Percentiles rank a stretch among this genome's conserved stretches.
Evolutionary conservation across 2,797 vertebrate genomes (phyloP).

Genomic region (Halcyon chelicuti): DNA sequence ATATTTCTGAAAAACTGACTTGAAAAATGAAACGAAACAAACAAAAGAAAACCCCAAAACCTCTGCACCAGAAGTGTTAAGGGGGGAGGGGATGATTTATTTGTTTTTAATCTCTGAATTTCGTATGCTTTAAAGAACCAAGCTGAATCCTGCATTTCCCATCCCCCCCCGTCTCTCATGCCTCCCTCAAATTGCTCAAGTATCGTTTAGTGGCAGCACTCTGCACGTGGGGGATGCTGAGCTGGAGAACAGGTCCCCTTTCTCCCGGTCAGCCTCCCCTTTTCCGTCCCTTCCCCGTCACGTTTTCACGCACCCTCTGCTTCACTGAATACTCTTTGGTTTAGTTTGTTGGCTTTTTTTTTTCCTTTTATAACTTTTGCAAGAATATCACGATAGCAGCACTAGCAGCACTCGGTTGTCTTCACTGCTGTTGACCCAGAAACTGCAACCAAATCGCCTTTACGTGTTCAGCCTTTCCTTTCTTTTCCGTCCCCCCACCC

Average conservation of each 20-base stretch:
- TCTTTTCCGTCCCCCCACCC: background rate
- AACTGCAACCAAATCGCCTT: conserved; percentile 44
- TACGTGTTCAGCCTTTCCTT: conserved; percentile 17
- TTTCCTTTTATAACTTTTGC: conserved; percentile 69
- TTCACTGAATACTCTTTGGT: conserved; percentile 92
- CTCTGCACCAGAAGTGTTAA: conserved; percentile 80
- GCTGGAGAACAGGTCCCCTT: background rate
- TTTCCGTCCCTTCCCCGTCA: background rate
- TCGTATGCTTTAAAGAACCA: conserved; percentile 56
- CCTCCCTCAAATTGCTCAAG: conserved; percentile 51
- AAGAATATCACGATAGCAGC: conserved; percentile 86
- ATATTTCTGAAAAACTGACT: conserved; percentile 79
- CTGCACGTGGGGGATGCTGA: conserved; percentile 21
- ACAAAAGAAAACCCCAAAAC: conserved; percentile 57
- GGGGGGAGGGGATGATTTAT: conserved; percentile 8
- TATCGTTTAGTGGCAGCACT: conserved; percentile 52
- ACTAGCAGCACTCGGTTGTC: conserved; percentile 83
- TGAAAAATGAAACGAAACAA: conserved; percentile 65
- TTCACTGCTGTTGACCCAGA: conserved; percentile 58
- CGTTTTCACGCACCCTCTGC: conserved; percentile 22
- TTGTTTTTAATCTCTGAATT: conserved; percentile 6
- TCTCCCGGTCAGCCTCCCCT: background rate
- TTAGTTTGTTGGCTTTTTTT: conserved; percentile 63
- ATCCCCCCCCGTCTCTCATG: background rate
- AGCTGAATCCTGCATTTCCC: conserved; percentile 25